These are phyloP conservation scores for Neoseiulus cucumeris DNA, from an alignment of 1,140 invertebrate genomes.

Conservation along the genomic window DNA sequence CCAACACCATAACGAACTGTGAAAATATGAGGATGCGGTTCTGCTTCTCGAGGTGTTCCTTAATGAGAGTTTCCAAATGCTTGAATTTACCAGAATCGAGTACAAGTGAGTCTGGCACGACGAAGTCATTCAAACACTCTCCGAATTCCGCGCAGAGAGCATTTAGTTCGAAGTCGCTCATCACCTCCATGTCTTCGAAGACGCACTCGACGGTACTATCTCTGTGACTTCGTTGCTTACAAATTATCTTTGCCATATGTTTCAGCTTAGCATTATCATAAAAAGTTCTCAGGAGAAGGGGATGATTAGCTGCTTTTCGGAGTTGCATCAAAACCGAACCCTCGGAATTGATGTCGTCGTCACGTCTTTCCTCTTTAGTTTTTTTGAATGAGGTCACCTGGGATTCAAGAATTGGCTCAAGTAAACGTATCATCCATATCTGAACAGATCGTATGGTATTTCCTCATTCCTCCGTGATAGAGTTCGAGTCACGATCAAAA, in stretches of 20 bases:
- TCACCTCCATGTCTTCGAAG: slow-evolving; percentile 59
- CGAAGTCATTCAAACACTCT: slow-evolving; percentile 27
- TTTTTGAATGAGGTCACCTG: slow-evolving; percentile 13
- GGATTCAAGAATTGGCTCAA: too few species aligned
- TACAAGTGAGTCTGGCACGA: slow-evolving; percentile 27
- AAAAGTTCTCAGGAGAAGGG: slow-evolving; percentile 51
- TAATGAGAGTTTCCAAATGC: slow-evolving; percentile 30
- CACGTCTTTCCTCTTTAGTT: slow-evolving; percentile 9
- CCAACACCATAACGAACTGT: slow-evolving; percentile 4
- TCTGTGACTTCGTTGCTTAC: slow-evolving; percentile 42
- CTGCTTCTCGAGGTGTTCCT: slow-evolving; percentile 28
- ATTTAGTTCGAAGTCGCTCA: slow-evolving; percentile 80
- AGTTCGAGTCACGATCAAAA: too few species aligned
- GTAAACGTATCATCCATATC: background rate
- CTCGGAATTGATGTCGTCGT: slow-evolving; percentile 13
- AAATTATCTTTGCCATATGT: slow-evolving; percentile 47
- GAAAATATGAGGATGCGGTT: slow-evolving; percentile 13
- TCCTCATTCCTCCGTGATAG: too few species aligned
- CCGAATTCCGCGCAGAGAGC: slow-evolving; percentile 44
- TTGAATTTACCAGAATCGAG: slow-evolving; percentile 35
- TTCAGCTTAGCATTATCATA: slow-evolving; percentile 47
- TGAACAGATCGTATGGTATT: too few species aligned
- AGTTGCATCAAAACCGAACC: slow-evolving; percentile 49
- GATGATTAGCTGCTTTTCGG: slow-evolving; percentile 70
- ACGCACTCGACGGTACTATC: slow-evolving; percentile 60